Base-by-base conservation (phyloP, 2,113 vertebrate species). In the western clawed frog (Xenopus tropicalis) region DNA sequence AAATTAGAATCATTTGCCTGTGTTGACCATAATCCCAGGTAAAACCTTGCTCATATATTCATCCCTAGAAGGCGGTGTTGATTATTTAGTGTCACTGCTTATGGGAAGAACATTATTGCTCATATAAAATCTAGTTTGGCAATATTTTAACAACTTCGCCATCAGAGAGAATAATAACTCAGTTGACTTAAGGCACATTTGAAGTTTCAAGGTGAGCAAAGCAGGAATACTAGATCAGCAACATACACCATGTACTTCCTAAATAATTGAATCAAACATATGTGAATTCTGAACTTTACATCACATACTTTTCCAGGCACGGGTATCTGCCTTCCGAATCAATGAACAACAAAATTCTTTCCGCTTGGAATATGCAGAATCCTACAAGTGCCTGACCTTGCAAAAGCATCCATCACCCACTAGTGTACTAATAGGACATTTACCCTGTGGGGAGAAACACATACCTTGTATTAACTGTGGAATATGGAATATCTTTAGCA, bases 231-330 rank as follows among this genome's bases (percentile, higher is more conserved):
- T 24, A 61, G 22, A 19, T 61, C 58, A 12, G 8, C 58, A 25
- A 24, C 23, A 37, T 37, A 7, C 5, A 3, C 29, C 29, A 6
- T 25, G 21, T 61, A 13, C 14, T 14, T 61, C 22, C 23, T 61
- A 61, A 61, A 61, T 61, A 61, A 61, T 61, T 61, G 11, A 61
- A 24, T 25, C 17, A 61, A 61, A 61, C 58, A 61, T 61, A 61
- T 61, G 58, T 61, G 58, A 22, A 16, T 61, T 61, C 25, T 61
- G 58, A 61, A 61, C 58, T 61, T 61, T 24, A 61, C 58, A 61
- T 61, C 23, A 24, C 22, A 61, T 24, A 61, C n/a, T 61, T 61
- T 24, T 13, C 9, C 24, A 19, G 20, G 25, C 23, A 20, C 14
- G 58, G 58, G 58, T 61, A 24, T 61, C 58, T 24, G 58, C 22